Base-by-base conservation (phyloP, 2,888 invertebrate species). In the Girardia tigrina region DNA sequence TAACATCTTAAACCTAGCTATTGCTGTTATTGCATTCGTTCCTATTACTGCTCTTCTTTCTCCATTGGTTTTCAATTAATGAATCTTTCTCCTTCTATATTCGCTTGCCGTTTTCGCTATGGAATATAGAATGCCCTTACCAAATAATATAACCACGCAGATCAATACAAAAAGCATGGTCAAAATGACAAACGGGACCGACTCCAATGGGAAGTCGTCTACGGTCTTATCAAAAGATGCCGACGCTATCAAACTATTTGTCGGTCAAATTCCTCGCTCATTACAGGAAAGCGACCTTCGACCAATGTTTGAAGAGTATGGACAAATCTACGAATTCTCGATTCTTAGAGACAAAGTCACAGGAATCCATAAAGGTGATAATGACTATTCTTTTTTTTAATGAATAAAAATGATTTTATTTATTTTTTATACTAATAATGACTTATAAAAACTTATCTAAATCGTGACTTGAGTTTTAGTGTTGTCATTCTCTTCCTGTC, bases 271-370 rank as follows among this genome's bases (percentile, higher is more conserved):
- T 79, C 93, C 93, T 26, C 86, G 92, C 76, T 91, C 91, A 83
- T 85, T 93, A 77, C 91, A 91, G 82, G 93, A 92, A 82, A 90
- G 90, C 76, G 90, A 92, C 81, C 87, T 93, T 28, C 87, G 91
- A 74, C 92, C 92, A 36, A 89, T 93, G 88, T 92, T 93, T 84
- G 92, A 92, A 84, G 90, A 91, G 85, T 93, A 91, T 81, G 92
- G 93, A 76, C 90, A 90, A 85, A 92, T 93, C 83, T 92, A 91
- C 85, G 93, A 94, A 87, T 89, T 94, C 82, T 91, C 92, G 78
- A 90, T 94, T 77, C 89, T 94, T 80, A 92, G 92, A 87, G 93
- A 94, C 85, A 91, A 92, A 83, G 90, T 91, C 87, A 93, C 92
- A 77, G 93, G 93, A 79, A 90, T 92, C 89, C 93, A 93, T 85